Evolutionary conservation across 2,888 invertebrate genomes (phyloP).

Genomic region (Rhyacophila evoluta): DNA sequence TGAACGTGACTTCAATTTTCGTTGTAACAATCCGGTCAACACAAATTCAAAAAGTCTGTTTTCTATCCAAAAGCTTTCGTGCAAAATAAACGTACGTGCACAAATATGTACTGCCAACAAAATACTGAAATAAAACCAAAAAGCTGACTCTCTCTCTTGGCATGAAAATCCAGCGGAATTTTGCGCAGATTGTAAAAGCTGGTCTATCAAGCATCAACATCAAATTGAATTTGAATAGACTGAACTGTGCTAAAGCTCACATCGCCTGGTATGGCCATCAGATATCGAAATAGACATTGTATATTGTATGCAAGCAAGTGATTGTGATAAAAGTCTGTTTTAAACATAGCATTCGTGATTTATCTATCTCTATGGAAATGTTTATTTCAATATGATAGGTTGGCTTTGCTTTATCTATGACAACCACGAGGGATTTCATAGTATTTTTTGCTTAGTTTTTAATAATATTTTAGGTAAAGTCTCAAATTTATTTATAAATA

Average conservation of each 20-base stretch:
- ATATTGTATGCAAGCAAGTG: constrained; percentile 9
- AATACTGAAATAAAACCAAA: constrained; percentile 9
- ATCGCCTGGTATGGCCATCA: constrained; percentile 18
- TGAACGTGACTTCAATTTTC: too few relatives aligned
- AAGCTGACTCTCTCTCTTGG: neutral
- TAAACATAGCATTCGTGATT: neutral
- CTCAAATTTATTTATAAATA: too few relatives aligned
- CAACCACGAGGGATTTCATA: neutral
- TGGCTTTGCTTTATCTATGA: neutral
- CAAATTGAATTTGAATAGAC: constrained; percentile 12
- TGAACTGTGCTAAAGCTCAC: constrained; percentile 22
- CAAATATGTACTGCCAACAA: neutral
- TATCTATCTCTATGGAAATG: neutral
- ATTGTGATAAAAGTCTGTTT: constrained; percentile 15
- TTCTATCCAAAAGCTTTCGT: neutral
- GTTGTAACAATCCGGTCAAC: neutral
- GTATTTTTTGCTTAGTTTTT: too few relatives aligned
- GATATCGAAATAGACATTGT: constrained; percentile 14
- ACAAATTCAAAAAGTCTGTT: neutral
- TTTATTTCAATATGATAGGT: neutral
- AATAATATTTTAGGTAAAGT: too few relatives aligned
- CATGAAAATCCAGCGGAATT: neutral
- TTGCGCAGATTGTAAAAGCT: neutral
- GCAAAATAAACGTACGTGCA: neutral
- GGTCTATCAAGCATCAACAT: constrained; percentile 8